Conservation (phyloP, 2,113 vertebrate species). For the Lanius collurio region DNA sequence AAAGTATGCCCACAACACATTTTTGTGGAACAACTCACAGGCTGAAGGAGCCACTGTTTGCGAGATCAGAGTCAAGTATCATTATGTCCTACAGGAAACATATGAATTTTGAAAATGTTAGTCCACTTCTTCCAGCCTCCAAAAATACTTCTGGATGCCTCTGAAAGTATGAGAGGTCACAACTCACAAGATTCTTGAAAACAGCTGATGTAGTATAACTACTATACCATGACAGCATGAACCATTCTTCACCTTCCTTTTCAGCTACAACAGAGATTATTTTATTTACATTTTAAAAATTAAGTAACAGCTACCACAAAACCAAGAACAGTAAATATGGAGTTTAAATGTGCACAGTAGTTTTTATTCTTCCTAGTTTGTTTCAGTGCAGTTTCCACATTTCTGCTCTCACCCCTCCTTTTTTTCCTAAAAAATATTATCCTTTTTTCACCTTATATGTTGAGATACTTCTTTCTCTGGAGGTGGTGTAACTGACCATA, state of each 20-base stretch:
- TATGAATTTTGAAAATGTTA: background rate
- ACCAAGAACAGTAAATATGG: background rate
- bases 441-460: background rate
- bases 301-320: background rate
- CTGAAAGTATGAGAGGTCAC: background rate
- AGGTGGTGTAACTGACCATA: background rate
- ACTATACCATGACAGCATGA: background rate
- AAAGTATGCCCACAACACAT: background rate
- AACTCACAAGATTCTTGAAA: background rate
- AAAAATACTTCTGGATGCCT: background rate
- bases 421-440: background rate
- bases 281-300: background rate
- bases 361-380: background rate
- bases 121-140: background rate
- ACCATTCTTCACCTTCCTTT: background rate
- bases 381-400: background rate
- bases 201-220: background rate
- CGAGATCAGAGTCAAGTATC: background rate
- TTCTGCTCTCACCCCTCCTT: background rate
- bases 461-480: background rate
- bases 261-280: background rate
- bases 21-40: background rate
- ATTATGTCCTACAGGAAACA: background rate
- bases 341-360: background rate
- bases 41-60: background rate